phyloP scores from a whole-genome alignment of 2,888 invertebrate genomes.

The Sinelater perroti region DNA sequence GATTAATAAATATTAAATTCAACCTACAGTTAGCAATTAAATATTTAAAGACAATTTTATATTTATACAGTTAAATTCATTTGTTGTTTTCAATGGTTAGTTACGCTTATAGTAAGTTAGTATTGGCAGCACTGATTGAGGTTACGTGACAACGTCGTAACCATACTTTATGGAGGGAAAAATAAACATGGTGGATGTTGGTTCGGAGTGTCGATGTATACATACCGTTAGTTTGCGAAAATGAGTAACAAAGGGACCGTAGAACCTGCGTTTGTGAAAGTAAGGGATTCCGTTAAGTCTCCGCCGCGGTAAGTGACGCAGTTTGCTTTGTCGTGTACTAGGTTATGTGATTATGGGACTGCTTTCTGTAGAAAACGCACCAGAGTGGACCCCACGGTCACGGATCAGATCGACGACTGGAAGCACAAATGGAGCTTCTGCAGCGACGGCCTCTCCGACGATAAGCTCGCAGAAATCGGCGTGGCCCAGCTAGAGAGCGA shows the following conservation, averaged over 20 bases:
- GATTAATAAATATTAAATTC: too few relatives aligned
- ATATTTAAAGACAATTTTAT: too few relatives aligned
- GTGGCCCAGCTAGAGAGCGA: constrained; percentile 65
- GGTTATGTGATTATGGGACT: constrained; percentile 1
- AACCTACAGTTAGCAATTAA: too few relatives aligned
- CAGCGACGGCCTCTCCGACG: constrained; percentile 58
- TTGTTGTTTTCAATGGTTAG: too few relatives aligned
- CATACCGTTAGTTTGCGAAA: constrained; percentile 10
- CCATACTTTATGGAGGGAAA: constrained; percentile 7
- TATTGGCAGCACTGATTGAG: too few relatives aligned
- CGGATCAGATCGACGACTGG: constrained; percentile 3
- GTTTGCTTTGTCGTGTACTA: neutral
- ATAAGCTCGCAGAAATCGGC: constrained; percentile 68
- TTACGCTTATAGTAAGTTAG: too few relatives aligned
- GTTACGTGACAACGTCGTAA: too few relatives aligned
- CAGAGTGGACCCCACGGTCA: constrained; percentile 48
- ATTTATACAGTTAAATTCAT: too few relatives aligned
- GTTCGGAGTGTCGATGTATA: neutral
- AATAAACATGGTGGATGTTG: neutral
- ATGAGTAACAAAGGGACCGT: constrained; percentile 48
- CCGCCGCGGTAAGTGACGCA: constrained; percentile 50
- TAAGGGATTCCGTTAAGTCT: constrained; percentile 47
- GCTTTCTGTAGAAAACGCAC: constrained; percentile 52
- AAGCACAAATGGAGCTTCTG: constrained; percentile 52
- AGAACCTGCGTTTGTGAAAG: constrained; percentile 50